Evolutionary conservation across 1,140 invertebrate species (phyloP), one percentile per base, ranked within the genome.

Genomic region (Megathymus violae): DNA sequence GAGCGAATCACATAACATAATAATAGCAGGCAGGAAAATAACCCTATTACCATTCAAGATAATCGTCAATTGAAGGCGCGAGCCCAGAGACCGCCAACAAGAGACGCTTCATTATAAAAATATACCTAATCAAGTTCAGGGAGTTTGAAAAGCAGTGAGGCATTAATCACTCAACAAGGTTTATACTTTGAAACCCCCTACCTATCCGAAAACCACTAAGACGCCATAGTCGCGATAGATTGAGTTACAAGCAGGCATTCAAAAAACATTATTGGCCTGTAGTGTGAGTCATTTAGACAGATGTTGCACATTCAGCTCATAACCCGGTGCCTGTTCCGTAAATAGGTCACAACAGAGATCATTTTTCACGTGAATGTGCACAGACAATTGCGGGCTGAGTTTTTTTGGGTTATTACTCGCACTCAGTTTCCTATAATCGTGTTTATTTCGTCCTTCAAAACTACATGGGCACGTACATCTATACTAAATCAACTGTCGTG

Each of bases 341-440:
- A 71, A 66, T 71, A 64, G 61, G 47, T 58, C 68, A 63, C 56
- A 54, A 64, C 51, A 62, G 58, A 47, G 43, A 65, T 51, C 61
- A 64, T 54, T 66, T 65, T 62, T 51, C 54, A 60, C 64, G 58
- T 41, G 38, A 67, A 65, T 60, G 16, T 64, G 51, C 50, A 56
- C 51, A 51, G 61, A 62, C 47, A 52, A 58, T 34, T 64, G 51
- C 25, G 40, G 36, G 56, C 66, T 67, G 56, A 64, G 54, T 25
- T 51, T 62, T 61, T 31, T 5, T 52, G 43, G 64, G 17, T 62
- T 65, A 65, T 69, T 51, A 46, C 58, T 46, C 4, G 27, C 27
- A 31, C 4, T 36, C 11, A 36, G n/a, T 63, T 62, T 63, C 44
- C 43, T 62, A 60, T 34, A 25, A 14, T n/a, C n/a, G 34, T 54